Conservation (phyloP, 2,113 vertebrate genomes). For the Sceloporus undulatus region DNA sequence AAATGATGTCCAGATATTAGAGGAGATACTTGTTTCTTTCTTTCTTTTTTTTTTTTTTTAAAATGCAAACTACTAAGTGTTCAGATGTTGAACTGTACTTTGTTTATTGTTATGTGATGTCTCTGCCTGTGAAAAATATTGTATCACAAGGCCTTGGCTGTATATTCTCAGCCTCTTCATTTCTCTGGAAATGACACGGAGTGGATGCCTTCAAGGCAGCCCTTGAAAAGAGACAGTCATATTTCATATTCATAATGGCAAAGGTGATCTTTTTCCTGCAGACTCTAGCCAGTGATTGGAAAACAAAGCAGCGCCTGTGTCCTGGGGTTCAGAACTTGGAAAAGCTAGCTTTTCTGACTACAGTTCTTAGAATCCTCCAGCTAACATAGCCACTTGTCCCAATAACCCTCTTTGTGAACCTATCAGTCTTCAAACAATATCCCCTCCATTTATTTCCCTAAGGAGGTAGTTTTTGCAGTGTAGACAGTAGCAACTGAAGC, state of each 20-base stretch:
- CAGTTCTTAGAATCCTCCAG: neutral
- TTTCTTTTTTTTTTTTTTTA: too few relatives aligned
- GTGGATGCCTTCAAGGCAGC: slow-evolving; percentile 22
- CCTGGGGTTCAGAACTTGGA: neutral
- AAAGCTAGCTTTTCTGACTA: neutral
- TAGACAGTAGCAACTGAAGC: too few relatives aligned
- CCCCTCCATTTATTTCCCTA: too few relatives aligned
- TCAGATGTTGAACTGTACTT: neutral
- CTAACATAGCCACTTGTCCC: neutral
- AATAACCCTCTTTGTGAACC: too few relatives aligned
- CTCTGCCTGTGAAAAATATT: neutral
- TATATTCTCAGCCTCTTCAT: slow-evolving; percentile 30
- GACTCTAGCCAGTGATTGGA: neutral
- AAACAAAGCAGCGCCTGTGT: neutral
- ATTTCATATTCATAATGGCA: neutral
- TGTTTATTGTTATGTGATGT: neutral
- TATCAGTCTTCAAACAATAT: too few relatives aligned
- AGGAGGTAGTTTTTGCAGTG: too few relatives aligned
- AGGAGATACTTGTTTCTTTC: neutral
- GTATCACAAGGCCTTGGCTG: neutral
- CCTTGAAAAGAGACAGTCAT: neutral
- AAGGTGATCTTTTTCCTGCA: slow-evolving; percentile 37
- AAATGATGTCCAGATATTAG: neutral
- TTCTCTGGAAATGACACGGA: neutral
- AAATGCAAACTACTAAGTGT: neutral